Base-by-base conservation (phyloP, 2,797 vertebrate species). In the Sebastolobus alascanus region DNA sequence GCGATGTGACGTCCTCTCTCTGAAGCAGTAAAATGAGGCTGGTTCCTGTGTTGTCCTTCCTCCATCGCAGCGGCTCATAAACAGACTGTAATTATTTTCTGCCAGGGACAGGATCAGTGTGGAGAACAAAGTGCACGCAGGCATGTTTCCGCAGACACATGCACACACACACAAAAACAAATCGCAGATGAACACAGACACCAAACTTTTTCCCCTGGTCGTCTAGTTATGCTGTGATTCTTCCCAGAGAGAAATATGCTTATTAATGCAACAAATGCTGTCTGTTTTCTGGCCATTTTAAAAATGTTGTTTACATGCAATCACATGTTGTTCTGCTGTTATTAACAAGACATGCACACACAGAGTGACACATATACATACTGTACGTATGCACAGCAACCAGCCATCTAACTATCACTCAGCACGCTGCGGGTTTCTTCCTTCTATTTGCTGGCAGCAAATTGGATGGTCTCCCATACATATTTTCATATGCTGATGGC, bases 1-100 rank as follows among this genome's bases (percentile, higher is more conserved):
- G 89, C 80, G 73, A 90, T 85, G 93, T 94, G 94, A 94, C 90
- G 86, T 95, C 93, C 90, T 95, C 93, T 95, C 90, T 95, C 93
- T 95, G 93, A 96, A 95, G 94, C 91, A 75, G 78, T 89, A 83
- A 94, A 94, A 94, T 77, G 85, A 94, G 93, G 84, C 84, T 75
- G 84, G 71, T 90, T 91, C 84, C 90, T 93, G 89, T 94, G 92
- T 91, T 92, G 92, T 93, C 93, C 93, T 90, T 90, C 92, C 91
- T 84, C 89, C 80, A 63, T 89, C 80, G 75, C 92, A 84, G 87
- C 75, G 33, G 80, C 90, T 90, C 89, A 80, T 89, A 91, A 94
- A 92, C 93, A 88, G 82, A 65, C 94, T 94, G 91, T 96, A 96
- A 96, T 96, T 95, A 95, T 94, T 92, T 94, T 95, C 93, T 94